phyloP scores from a whole-genome alignment of 2,113 vertebrate species.

The Embiotoca jacksoni region DNA sequence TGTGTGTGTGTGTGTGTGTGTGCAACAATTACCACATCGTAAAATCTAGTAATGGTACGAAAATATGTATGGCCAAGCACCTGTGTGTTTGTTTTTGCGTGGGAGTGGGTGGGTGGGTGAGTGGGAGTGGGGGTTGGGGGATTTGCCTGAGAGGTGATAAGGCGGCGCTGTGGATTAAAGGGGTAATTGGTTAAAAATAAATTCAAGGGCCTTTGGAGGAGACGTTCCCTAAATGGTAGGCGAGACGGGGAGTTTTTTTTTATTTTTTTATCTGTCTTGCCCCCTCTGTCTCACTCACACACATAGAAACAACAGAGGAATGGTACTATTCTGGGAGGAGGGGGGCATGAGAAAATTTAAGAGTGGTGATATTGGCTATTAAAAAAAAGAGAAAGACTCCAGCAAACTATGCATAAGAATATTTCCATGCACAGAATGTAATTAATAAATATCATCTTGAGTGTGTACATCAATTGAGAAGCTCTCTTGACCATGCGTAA shows the following conservation, averaged over 20 bases:
- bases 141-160: slow-evolving; percentile 58
- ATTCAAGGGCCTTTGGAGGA: slow-evolving; percentile 77
- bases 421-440: too few relatives aligned
- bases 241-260: slow-evolving; percentile 7
- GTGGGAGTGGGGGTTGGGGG: slow-evolving; percentile 9
- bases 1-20: slow-evolving; percentile 1
- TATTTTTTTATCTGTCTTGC: slow-evolving; percentile 49
- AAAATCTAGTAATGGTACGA: slow-evolving; percentile 27
- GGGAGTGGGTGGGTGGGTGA: too few relatives aligned
- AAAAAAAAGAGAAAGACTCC: too few relatives aligned
- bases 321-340: background rate
- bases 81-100: slow-evolving; percentile 1
- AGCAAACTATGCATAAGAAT: too few relatives aligned
- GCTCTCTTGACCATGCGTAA: too few relatives aligned
- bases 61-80: background rate
- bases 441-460: too few relatives aligned
- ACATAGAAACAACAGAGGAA: slow-evolving; percentile 3
- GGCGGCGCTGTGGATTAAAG: slow-evolving; percentile 52
- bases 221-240: slow-evolving; percentile 66
- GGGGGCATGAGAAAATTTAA: too few relatives aligned
- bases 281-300: background rate
- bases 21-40: slow-evolving; percentile 1
- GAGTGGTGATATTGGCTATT: too few relatives aligned
- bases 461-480: too few relatives aligned
- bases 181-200: slow-evolving; percentile 77